Evolutionary conservation across 2,113 vertebrate genomes (phyloP), one percentile per base, ranked within the genome.

Genomic region (Oreochromis tanganicae): DNA sequence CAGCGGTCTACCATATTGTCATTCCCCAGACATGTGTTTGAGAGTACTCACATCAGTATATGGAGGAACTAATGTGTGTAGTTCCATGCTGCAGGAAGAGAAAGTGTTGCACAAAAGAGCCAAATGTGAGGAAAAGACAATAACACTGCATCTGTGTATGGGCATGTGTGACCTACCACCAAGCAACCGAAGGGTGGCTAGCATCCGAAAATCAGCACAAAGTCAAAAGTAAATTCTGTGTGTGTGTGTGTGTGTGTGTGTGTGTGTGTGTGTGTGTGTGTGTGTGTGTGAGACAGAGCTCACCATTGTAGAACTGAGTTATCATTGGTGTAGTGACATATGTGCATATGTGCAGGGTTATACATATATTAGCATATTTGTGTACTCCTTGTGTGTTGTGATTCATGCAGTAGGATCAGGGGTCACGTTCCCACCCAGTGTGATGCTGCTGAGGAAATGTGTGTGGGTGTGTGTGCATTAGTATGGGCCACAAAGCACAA

Each of bases 361-460:
- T 83, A 85, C 89, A 89, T 90, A 41, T 59, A 85, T 94, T 86
- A 85, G 52, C 88, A 90, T 88, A 87, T 82, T 82, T 86, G 66
- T 90, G 81, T 81, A 27, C 38, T 7, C 43, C 14, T 17, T 81
- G 41, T 38, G 9, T 89, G 88, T 84, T 89, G 84, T 54, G 86
- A 90, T 83, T 85, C 61, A 82, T 36, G 10, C 83, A 82, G 81
- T 41, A 66, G 63, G 83, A 89, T 4, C 82, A 88, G 80, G 78
- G 81, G 89, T 92, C 85, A 88, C 71, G 87, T 89, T 75, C 85
- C 68, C 34, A 48, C 85, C 71, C 75, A 46, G 63, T 4, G 36
- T 63, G 81, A 80, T 32, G 66, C 54, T 73, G 68, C 81, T 88
- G 61, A 34, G 63, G 13, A 82, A 52, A 32, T 79, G 48, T 59